A percentile compares a stretch with the other conserved stretches of the same genome.
Evolutionary conservation across 2,888 invertebrate species (phyloP).

Genomic region (Arrhopalites spinosus): DNA sequence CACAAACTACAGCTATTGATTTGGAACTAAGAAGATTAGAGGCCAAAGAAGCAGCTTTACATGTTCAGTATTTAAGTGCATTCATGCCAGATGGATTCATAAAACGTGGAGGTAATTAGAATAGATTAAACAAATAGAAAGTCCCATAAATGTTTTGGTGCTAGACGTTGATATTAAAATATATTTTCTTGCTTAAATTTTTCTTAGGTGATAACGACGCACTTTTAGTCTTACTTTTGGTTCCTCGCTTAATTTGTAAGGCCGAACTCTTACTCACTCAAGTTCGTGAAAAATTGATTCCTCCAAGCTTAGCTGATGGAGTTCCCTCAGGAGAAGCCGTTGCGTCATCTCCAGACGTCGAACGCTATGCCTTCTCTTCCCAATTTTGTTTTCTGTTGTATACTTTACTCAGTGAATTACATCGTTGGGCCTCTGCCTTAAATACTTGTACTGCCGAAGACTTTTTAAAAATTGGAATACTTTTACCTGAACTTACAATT

Average conservation of each 20-base stretch:
- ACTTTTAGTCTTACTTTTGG: constrained; percentile 79
- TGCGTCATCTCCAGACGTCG: constrained; percentile 82
- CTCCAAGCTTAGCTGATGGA: constrained; percentile 60
- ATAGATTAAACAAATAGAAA: too few species aligned
- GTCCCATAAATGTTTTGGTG: too few species aligned
- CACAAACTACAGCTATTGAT: constrained; percentile 80
- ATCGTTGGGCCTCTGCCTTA: constrained; percentile 74
- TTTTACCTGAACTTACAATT: constrained; percentile 84
- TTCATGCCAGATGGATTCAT: constrained; percentile 97
- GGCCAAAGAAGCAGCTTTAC: constrained; percentile 82
- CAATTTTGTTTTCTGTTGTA: constrained; percentile 67
- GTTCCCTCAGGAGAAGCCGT: constrained; percentile 65
- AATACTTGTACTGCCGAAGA: constrained; percentile 80
- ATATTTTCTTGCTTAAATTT: too few species aligned
- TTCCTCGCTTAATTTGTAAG: constrained; percentile 85
- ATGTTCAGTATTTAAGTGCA: constrained; percentile 84
- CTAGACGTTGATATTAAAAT: too few species aligned
- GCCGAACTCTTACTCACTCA: constrained; percentile 87
- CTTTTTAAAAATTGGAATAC: constrained; percentile 81
- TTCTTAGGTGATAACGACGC: constrained; percentile 90
- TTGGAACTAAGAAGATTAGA: constrained; percentile 89
- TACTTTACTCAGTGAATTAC: constrained; percentile 63
- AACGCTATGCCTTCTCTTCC: constrained; percentile 85
- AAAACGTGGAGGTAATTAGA: constrained; percentile 75
- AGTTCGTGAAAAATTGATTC: constrained; percentile 79